Percentiles rank a stretch among this genome's conserved stretches.
Evolutionary conservation across 30 jellyfish, hydroid and myxozoan genomes (phyloP).

Genomic region (Hydractinia symbiolongicarpus): DNA sequence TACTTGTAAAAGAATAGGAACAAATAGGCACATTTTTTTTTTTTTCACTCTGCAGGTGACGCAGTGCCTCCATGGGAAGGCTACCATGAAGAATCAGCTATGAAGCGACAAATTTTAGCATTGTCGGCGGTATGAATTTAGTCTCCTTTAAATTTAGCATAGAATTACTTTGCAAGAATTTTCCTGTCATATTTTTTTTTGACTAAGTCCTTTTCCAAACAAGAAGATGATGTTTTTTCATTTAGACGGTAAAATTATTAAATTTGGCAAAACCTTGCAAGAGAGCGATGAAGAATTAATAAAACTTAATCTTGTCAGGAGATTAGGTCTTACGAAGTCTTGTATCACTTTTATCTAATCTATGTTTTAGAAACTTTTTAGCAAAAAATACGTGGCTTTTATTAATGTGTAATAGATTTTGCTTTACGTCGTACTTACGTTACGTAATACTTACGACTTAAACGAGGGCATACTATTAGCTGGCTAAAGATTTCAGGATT

Average conservation of each 20-base stretch:
- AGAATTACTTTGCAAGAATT: too few relatives aligned
- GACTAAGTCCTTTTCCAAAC: not conserved
- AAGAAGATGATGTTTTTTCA: not conserved
- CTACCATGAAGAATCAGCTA: slow-evolving; percentile 80
- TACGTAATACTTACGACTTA: too few relatives aligned
- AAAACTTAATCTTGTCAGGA: not conserved
- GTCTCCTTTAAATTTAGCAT: not conserved
- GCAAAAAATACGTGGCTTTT: too few relatives aligned
- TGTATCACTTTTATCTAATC: too few relatives aligned
- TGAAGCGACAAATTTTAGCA: slow-evolving; percentile 79
- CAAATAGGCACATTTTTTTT: not conserved
- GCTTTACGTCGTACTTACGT: too few relatives aligned
- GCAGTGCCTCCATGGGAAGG: slow-evolving; percentile 99
- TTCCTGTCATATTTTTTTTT: too few relatives aligned
- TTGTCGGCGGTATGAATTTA: slow-evolving; percentile 60
- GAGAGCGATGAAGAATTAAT: not conserved
- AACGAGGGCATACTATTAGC: too few relatives aligned
- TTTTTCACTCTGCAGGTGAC: slow-evolving; percentile 33
- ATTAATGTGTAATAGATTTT: too few relatives aligned
- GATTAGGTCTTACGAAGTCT: not conserved
- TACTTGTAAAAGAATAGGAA: not conserved
- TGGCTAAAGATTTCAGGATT: too few relatives aligned
- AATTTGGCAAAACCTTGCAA: not conserved
- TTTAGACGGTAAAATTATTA: too few relatives aligned
- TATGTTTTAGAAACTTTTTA: too few relatives aligned